These are phyloP conservation scores for Rutpela maculata DNA, from an alignment of 2,888 invertebrate species.

Conservation along the genomic window DNA sequence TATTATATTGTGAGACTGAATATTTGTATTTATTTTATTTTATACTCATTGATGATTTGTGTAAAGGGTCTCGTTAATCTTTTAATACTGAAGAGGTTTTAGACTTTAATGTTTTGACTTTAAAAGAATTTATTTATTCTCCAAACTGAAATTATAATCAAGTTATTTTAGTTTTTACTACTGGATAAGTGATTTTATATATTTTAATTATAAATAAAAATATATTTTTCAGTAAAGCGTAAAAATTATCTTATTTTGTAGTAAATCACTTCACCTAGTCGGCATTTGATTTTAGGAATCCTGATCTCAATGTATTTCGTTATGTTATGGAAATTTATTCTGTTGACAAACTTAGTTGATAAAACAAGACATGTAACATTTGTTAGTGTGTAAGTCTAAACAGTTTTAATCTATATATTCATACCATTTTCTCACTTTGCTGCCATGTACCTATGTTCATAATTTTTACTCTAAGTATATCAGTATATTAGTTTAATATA, in stretches of 20 bases:
- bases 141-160: too few relatives aligned
- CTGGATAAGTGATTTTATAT: too few relatives aligned
- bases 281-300: not conserved
- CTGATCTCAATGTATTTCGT: not conserved
- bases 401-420: not conserved
- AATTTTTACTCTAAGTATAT: constrained; percentile 63
- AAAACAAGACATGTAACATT: not conserved
- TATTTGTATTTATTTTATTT: not conserved
- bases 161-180: too few relatives aligned
- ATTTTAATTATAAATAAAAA: not conserved
- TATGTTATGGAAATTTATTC: not conserved
- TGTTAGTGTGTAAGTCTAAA: not conserved
- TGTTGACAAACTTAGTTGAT: not conserved
- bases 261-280: not conserved
- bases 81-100: not conserved
- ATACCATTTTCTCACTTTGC: constrained; percentile 51
- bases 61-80: not conserved
- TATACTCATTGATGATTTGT: not conserved
- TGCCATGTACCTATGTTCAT: constrained; percentile 61
- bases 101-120: too few relatives aligned
- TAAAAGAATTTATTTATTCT: too few relatives aligned
- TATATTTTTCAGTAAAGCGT: not conserved
- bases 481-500: constrained; percentile 19
- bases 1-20: not conserved
- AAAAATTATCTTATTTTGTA: not conserved